Evolutionary conservation across 1,140 invertebrate genomes (phyloP), one percentile per base, ranked within the genome.

Genomic region (Drosophila sucinea): DNA sequence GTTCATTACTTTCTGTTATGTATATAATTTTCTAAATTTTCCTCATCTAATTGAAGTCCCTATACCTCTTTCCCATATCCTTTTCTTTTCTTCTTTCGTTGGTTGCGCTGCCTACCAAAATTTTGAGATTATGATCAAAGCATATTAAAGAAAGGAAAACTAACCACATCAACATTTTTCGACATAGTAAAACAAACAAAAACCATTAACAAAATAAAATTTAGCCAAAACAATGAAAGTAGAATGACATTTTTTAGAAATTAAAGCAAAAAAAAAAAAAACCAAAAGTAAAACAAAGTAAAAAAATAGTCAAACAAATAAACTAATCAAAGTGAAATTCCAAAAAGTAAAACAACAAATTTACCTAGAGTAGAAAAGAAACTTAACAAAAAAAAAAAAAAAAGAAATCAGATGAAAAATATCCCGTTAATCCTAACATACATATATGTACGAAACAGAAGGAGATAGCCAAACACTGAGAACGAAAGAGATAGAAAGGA

Each of bases 161-260:
- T 35, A 57, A 33, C 5, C 3, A 30, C 5, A 56, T 11, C 7
- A 57, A 58, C 32, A 33, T 25, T 58, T 58, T 58, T 58, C 56
- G 56, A 58, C 17, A 58, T 35, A 58, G 33, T 35, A 25, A 58
- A 32, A 57, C n/a, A 56, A 30, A 32, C 11, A 35, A 33, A 76
- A 76, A 76, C 57, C 68, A 75, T 75, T 76, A 60, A 77, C 44
- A 8, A 10, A 51, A 51, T 51, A 77, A 61, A 61, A 61, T 74
- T 62, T 76, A 76, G 73, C 73, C 62, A 69, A 76, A 60, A 61
- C 55, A n/a, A 35, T 17, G 66, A 60, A 76, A 69, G 73, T 77
- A 77, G 67, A 77, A 77, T 60, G 54, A 77, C 77, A 77, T 77
- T 77, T 77, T 77, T 71, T 51, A 51, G 25, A 51, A 51, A 51